Conservation (phyloP, 2,797 vertebrate genomes). For the Karalla daura region DNA sequence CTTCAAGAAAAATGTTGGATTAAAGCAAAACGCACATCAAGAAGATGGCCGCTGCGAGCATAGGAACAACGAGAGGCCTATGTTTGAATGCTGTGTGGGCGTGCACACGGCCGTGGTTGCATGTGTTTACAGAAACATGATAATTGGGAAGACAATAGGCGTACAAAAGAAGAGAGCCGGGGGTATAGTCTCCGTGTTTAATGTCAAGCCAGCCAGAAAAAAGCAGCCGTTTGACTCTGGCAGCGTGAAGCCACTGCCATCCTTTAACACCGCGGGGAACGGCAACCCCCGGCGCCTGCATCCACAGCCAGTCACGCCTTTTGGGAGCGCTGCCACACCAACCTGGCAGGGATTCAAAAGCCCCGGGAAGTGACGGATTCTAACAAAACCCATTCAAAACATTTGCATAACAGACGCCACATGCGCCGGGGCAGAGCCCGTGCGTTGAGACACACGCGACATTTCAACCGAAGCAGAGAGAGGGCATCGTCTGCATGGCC, state of each 20-base stretch:
- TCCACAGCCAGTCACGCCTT: conserved; percentile 63
- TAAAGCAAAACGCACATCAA: not conserved
- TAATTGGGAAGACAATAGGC: conserved; percentile 1
- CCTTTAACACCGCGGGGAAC: conserved; percentile 63
- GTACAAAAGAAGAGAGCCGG: conserved; percentile 3
- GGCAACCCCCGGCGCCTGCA: conserved; percentile 49
- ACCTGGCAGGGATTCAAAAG: conserved; percentile 51
- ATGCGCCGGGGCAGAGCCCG: not conserved
- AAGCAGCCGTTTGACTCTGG: conserved; percentile 51
- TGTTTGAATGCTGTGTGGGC: conserved; percentile 13
- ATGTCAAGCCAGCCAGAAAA: conserved; percentile 46
- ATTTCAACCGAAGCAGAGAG: not conserved
- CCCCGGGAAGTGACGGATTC: conserved; percentile 33
- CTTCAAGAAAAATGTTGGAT: conserved; percentile 23
- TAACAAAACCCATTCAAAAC: conserved; percentile 37
- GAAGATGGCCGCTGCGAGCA: not conserved
- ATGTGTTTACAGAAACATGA: conserved; percentile 10
- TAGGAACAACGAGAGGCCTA: not conserved
- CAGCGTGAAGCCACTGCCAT: conserved; percentile 59
- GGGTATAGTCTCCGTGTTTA: conserved; percentile 22
- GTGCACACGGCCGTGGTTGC: not conserved
- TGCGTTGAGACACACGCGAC: not conserved
- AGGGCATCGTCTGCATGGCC: not conserved
- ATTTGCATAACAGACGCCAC: conserved; percentile 41
- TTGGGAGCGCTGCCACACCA: conserved; percentile 51